Percentiles rank a stretch among this genome's conserved stretches.
phyloP scores from a whole-genome alignment of 2,888 invertebrate genomes.

The Troides helena region DNA sequence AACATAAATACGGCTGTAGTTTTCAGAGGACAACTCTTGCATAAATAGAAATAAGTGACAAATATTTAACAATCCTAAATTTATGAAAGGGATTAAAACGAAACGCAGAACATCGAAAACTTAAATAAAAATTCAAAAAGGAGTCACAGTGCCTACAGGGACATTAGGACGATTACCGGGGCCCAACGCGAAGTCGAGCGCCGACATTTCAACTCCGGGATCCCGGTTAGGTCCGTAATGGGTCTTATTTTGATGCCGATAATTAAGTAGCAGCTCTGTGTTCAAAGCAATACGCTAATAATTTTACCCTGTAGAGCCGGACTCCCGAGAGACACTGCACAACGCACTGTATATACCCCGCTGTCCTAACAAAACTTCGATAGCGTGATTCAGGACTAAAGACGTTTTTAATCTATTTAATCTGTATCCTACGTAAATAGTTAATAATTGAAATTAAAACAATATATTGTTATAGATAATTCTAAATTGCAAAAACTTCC shows the following conservation, averaged over 20 bases:
- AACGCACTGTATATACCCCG: background rate
- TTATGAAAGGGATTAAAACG: no score
- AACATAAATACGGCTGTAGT: no score
- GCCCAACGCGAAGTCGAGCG: background rate
- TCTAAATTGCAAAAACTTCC: no score
- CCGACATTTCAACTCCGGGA: background rate
- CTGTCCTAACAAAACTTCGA: background rate
- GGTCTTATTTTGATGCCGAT: background rate
- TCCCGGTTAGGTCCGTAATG: background rate
- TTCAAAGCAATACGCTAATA: background rate
- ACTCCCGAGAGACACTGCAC: background rate
- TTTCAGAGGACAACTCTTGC: no score
- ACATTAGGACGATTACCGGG: background rate
- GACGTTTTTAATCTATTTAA: background rate
- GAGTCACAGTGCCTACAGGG: background rate
- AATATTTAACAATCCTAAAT: no score
- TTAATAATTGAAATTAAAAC: no score
- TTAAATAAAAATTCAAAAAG: background rate
- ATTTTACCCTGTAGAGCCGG: background rate
- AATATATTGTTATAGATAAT: no score
- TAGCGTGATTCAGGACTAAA: background rate
- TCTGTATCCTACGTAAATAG: no score
- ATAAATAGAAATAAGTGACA: no score
- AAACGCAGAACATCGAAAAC: no score
- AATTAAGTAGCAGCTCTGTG: background rate